Conservation (phyloP, 1,140 invertebrate genomes). For the Babylonia areolata region DNA sequence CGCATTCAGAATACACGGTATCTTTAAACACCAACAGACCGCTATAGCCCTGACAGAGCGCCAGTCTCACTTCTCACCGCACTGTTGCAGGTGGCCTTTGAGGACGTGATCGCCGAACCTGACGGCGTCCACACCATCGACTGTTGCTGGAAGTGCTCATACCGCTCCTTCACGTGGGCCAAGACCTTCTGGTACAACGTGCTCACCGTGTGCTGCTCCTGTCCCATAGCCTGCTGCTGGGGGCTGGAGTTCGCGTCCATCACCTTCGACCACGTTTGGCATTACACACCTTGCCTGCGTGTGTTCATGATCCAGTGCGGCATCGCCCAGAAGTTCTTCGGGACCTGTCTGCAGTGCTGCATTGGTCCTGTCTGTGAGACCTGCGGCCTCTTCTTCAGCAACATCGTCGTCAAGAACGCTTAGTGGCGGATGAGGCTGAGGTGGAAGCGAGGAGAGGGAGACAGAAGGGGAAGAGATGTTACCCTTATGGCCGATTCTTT, state of each 20-base stretch:
- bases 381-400: constrained; percentile 81
- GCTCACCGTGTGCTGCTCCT: constrained; percentile 82
- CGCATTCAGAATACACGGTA: no score
- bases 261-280: constrained; percentile 79
- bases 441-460: background rate
- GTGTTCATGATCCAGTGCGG: constrained; percentile 79
- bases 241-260: constrained; percentile 85
- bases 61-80: no score
- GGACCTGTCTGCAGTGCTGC: constrained; percentile 79
- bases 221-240: constrained; percentile 81
- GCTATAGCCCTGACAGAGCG: no score
- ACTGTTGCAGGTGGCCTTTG: constrained; percentile 80
- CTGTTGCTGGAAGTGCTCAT: constrained; percentile 84
- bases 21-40: no score
- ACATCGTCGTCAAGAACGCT: constrained; percentile 78
- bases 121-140: constrained; percentile 83
- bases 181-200: constrained; percentile 84
- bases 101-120: constrained; percentile 86
- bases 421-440: background rate
- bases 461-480: background rate
- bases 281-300: constrained; percentile 67
- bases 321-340: constrained; percentile 79
- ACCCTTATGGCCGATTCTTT: background rate
- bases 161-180: constrained; percentile 82
- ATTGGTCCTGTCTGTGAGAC: constrained; percentile 81